phyloP scores from a whole-genome alignment of 2,113 vertebrate species.

The Notechis scutatus region DNA sequence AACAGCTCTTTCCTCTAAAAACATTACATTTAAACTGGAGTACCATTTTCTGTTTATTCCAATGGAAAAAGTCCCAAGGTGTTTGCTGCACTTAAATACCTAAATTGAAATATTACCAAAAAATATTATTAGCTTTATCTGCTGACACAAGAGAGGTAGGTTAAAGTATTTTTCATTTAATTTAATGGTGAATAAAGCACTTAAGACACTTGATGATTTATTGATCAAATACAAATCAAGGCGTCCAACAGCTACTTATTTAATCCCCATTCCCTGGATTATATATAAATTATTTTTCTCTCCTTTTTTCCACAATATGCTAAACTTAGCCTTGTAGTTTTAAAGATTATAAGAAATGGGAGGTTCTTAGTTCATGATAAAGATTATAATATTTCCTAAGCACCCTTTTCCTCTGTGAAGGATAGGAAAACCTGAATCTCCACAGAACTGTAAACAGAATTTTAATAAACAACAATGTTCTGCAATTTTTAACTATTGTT shows the following conservation, averaged over 20 bases:
- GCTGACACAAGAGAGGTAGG: constrained; percentile 66
- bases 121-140: constrained; percentile 71
- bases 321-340: constrained; percentile 43
- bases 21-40: constrained; percentile 8
- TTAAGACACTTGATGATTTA: constrained; percentile 78
- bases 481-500: constrained; percentile 80
- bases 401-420: constrained; percentile 63
- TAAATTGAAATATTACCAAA: constrained; percentile 68
- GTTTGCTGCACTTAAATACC: constrained; percentile 57
- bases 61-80: constrained; percentile 35
- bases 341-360: constrained; percentile 44
- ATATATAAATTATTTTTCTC: constrained; percentile 53
- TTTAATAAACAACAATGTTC: constrained; percentile 78
- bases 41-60: constrained; percentile 26
- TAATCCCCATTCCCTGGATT: constrained; percentile 67
- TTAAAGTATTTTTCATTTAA: constrained; percentile 80
- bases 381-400: constrained; percentile 58
- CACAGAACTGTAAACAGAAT: constrained; percentile 77
- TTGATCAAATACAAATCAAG: constrained; percentile 78
- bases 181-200: constrained; percentile 75
- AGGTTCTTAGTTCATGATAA: constrained; percentile 41
- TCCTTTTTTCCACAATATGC: constrained; percentile 39
- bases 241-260: constrained; percentile 71
- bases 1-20: constrained; percentile 25
- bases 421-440: constrained; percentile 63